Percentiles rank a stretch among this genome's conserved stretches.
These are phyloP conservation scores for Edolisoma coerulescens DNA, from an alignment of 2,113 vertebrate species.

Conservation along the genomic window DNA sequence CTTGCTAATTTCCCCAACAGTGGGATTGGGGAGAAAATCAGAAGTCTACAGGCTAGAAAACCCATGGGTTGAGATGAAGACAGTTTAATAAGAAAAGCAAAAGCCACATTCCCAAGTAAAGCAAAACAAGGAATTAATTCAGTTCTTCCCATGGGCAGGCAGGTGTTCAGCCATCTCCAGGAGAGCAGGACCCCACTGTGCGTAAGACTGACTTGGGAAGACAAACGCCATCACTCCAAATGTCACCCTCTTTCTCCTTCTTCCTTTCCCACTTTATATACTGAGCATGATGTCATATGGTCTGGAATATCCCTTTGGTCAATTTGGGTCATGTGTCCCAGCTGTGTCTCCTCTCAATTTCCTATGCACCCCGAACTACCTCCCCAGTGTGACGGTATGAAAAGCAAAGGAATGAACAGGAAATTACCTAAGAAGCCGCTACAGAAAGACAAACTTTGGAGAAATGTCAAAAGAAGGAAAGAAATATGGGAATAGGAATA, in stretches of 20 bases:
- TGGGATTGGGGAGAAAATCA: not conserved
- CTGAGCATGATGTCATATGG: not conserved
- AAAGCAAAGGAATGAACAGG: not conserved
- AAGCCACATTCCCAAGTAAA: not conserved
- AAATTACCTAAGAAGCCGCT: not conserved
- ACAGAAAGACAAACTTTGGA: not conserved
- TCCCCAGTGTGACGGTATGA: not conserved
- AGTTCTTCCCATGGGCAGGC: not conserved
- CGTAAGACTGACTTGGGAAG: not conserved
- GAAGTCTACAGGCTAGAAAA: not conserved
- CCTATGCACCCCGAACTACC: fast-evolving
- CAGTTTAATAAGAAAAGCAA: not conserved
- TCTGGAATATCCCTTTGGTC: not conserved
- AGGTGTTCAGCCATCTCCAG: not conserved
- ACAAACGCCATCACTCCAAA: not conserved
- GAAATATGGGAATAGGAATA: not conserved
- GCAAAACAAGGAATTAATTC: not conserved
- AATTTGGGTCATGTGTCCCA: not conserved
- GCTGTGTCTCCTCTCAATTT: not conserved
- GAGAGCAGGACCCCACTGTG: not conserved
- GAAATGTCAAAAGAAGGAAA: not conserved
- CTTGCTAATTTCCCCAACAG: not conserved
- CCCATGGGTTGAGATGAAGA: not conserved
- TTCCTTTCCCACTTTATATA: not conserved
- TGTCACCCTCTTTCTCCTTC: not conserved